These are phyloP conservation scores for Scaeva pyrastri DNA, from an alignment of 2,888 invertebrate genomes.

Conservation along the genomic window DNA sequence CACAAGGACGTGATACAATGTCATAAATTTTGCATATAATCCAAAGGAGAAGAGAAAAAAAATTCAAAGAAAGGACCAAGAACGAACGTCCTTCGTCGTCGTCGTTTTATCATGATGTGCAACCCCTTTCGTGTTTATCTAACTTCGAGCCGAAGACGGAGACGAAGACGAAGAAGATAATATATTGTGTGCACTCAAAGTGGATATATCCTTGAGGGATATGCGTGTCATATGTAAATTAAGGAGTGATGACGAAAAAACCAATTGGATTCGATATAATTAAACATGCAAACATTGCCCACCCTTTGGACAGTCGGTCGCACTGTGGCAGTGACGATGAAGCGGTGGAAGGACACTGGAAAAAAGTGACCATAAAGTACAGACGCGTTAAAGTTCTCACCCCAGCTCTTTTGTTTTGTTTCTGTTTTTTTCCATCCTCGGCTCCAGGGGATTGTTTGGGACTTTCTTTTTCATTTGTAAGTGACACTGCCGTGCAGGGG, in stretches of 20 bases:
- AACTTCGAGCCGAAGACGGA: neutral
- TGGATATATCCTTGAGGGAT: constrained; percentile 61
- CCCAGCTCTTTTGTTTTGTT: constrained; percentile 19
- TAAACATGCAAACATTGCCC: constrained; percentile 69
- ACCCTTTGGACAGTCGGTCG: neutral
- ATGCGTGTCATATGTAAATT: constrained; percentile 74
- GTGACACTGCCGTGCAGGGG: constrained; percentile 71
- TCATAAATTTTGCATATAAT: constrained; percentile 64
- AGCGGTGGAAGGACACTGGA: constrained; percentile 1
- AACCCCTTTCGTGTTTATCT: constrained; percentile 38
- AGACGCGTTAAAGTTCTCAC: constrained; percentile 54
- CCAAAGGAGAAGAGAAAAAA: neutral
- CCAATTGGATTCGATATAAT: constrained; percentile 69
- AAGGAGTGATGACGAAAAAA: constrained; percentile 71
- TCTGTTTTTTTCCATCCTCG: constrained; percentile 7
- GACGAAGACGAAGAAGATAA: neutral
- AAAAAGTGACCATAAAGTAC: constrained; percentile 60
- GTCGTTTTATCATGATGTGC: neutral
- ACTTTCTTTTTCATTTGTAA: constrained; percentile 66
- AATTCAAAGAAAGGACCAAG: constrained; percentile 16
- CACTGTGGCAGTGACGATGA: too few species aligned
- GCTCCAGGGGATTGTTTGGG: neutral
- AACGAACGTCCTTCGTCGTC: neutral
- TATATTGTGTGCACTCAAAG: neutral
- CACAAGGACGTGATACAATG: constrained; percentile 70